Conservation (phyloP, 2,113 vertebrate genomes). For the Prunella fulvescens region DNA sequence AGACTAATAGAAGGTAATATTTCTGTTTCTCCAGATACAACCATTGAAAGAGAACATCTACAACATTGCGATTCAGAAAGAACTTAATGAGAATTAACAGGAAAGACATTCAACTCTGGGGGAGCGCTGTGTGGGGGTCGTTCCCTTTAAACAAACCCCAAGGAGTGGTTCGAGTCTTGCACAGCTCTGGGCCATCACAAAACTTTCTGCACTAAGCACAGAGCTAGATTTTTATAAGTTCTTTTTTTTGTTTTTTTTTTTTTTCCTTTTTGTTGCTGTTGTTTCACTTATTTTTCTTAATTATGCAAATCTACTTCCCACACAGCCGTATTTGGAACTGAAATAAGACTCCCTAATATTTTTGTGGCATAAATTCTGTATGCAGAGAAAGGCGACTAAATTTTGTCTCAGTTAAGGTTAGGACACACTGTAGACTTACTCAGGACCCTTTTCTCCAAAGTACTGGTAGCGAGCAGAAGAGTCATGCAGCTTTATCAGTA, state of each 20-base stretch:
- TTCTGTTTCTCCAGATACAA: slow-evolving; percentile 8
- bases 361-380: slow-evolving; percentile 34
- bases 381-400: slow-evolving; percentile 9
- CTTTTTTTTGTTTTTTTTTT: neutral
- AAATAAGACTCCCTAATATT: slow-evolving; percentile 32
- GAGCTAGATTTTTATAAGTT: neutral
- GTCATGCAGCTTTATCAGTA: slow-evolving; percentile 36
- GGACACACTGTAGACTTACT: slow-evolving; percentile 10
- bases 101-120: slow-evolving; percentile 40
- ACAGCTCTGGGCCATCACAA: neutral
- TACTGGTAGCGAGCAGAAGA: slow-evolving; percentile 26
- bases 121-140: neutral
- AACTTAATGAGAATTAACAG: slow-evolving; percentile 46
- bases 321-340: neutral
- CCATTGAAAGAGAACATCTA: slow-evolving; percentile 53
- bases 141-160: neutral
- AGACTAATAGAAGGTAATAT: slow-evolving; percentile 18
- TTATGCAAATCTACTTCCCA: slow-evolving; percentile 21
- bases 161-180: neutral
- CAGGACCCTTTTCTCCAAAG: neutral
- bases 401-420: slow-evolving; percentile 5
- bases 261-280: neutral
- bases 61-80: slow-evolving; percentile 35
- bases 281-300: slow-evolving; percentile 19
- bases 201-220: slow-evolving; percentile 8